Conservation (phyloP, 92 coral and sea anemone genomes). For the Pocillopora grandis region DNA sequence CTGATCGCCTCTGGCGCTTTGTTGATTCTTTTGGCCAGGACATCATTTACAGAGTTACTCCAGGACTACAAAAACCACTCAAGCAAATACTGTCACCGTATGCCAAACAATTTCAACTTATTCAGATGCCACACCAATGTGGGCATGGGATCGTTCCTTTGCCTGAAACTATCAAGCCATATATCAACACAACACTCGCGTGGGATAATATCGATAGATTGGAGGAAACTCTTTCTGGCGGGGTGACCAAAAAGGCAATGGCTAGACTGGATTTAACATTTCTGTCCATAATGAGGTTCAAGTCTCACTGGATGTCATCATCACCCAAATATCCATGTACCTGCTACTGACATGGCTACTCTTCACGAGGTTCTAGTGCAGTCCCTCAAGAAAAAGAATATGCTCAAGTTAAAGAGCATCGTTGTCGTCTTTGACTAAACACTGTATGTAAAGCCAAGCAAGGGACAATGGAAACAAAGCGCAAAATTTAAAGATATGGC, state of each 20-base stretch:
- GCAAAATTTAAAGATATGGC: constrained; percentile 43
- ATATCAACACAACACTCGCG: constrained; percentile 42
- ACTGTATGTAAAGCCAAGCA: constrained; percentile 63
- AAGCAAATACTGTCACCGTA: too few relatives aligned
- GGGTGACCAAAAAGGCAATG: constrained; percentile 64
- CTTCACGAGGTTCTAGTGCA: constrained; percentile 49
- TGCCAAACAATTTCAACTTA: too few relatives aligned
- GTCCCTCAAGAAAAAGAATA: constrained; percentile 45
- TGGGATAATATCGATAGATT: constrained; percentile 62
- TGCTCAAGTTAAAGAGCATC: constrained; percentile 39
- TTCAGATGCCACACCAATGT: too few relatives aligned
- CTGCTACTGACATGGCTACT: constrained; percentile 72
- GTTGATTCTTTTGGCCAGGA: constrained; percentile 56
- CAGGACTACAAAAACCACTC: too few relatives aligned
- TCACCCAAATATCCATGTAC: constrained; percentile 63
- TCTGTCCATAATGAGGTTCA: background rate
- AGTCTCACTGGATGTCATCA: too few relatives aligned
- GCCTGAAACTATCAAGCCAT: constrained; percentile 43
- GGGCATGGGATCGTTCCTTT: constrained; percentile 29
- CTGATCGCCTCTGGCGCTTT: constrained; percentile 45
- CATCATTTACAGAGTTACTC: constrained; percentile 42
- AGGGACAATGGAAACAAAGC: constrained; percentile 55
- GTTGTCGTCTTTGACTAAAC: constrained; percentile 69
- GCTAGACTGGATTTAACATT: constrained; percentile 70
- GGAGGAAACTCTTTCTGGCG: constrained; percentile 3